Percentiles rank a stretch among this genome's conserved stretches.
Conservation (phyloP, 2,113 vertebrate genomes). For the Lophura nycthemera region DNA sequence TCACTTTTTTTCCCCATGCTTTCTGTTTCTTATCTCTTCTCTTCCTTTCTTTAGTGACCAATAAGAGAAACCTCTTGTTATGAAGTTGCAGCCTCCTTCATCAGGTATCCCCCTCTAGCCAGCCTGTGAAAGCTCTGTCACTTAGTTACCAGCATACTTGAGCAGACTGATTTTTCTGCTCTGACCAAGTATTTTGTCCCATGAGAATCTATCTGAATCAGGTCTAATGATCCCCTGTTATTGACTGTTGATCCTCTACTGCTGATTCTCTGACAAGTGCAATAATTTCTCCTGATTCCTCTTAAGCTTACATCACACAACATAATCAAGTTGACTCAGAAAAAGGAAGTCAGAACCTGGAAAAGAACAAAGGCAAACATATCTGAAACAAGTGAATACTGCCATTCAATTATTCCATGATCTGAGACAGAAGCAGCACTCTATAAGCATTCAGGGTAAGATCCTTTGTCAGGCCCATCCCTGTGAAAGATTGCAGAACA, state of each 20-base stretch:
- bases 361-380: background rate
- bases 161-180: background rate
- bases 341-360: background rate
- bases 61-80: background rate
- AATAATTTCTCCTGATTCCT: background rate
- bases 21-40: background rate
- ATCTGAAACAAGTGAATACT: background rate
- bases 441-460: background rate
- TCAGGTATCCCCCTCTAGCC: background rate
- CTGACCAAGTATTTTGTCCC: background rate
- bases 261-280: background rate
- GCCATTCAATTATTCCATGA: background rate
- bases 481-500: background rate
- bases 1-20: accelerated
- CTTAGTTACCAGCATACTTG: background rate
- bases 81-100: background rate
- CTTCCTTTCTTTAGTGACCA: background rate
- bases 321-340: constrained; percentile 4
- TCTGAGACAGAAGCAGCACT: background rate
- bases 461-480: background rate
- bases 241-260: background rate
- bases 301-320: constrained; percentile 10
- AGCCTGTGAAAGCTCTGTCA: background rate
- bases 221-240: constrained; percentile 32
- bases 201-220: background rate